Base-by-base conservation (phyloP, 2,113 vertebrate species). In the Poecile atricapillus region DNA sequence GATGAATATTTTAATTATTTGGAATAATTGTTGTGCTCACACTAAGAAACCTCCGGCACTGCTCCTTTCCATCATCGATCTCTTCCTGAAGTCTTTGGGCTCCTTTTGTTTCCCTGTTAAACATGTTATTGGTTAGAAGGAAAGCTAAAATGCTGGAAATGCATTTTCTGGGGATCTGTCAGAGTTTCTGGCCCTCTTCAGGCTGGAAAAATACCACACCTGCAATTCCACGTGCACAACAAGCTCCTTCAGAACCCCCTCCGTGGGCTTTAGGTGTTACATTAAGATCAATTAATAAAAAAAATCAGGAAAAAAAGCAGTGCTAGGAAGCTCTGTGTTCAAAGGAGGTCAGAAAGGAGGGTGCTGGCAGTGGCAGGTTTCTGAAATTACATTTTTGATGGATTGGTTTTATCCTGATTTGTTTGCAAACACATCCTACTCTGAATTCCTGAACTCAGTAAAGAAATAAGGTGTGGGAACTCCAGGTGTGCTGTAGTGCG, bases 1-100 rank as follows among this genome's bases (percentile, higher is more conserved):
- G 33, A 90, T 10, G 73, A 91, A 75, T 87, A 94, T 93, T 95
- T 63, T 74, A 89, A 47, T 87, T 93, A 58, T 90, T 91, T 78
- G 83, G 90, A 67, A 59, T 64, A 77, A 63, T 60, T 35, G 68
- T 87, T 44, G 17, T 92, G 94, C 84, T 85, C 74, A 16, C 50
- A 10, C 77, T 63, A 67, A 84, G 59, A 95, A 69, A 78, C 76
- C 77, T 50, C 82, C 96, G 93, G 85, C 93, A 24, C 39, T 24
- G 44, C 55, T 88, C 88, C 69, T 53, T 62, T 69, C 80, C 76
- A 65, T 30, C 63, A 83, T 3, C 35, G 23, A 79, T 9, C 73
- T 78, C 69, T 24, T 79, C 79, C 76, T 30, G 44, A 77, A 94
- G 60, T 52, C 91, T 83, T 85, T 82, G 94, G 71, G 41, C 64